These are phyloP conservation scores for Maconellicoccus hirsutus DNA, from an alignment of 1,140 invertebrate genomes.

Conservation along the genomic window DNA sequence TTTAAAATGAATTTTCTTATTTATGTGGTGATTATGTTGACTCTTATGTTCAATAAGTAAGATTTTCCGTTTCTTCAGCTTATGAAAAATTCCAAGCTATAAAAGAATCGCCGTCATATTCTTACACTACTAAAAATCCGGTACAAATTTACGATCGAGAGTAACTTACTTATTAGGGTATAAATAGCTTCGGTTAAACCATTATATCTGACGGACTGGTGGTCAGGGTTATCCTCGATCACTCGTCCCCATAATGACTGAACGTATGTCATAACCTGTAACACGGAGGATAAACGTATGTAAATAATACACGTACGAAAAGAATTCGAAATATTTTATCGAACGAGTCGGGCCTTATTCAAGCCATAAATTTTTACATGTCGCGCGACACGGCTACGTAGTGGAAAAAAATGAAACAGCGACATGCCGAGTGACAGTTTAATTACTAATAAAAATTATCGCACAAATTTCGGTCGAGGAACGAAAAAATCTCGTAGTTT, in stretches of 20 bases:
- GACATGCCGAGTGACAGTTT: not conserved
- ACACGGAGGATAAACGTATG: not conserved
- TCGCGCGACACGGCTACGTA: too few relatives aligned
- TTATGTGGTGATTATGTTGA: too few relatives aligned
- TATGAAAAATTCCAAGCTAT: too few relatives aligned
- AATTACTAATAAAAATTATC: not conserved
- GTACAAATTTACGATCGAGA: too few relatives aligned
- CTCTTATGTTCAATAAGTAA: too few relatives aligned
- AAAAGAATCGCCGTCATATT: too few relatives aligned
- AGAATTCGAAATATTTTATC: not conserved
- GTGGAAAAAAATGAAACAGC: not conserved
- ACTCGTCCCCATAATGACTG: constrained; percentile 24
- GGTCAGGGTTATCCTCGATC: not conserved
- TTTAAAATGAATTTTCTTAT: too few relatives aligned
- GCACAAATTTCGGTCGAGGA: not conserved
- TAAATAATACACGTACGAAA: not conserved
- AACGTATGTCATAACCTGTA: constrained; percentile 24
- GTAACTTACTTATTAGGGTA: constrained; percentile 21
- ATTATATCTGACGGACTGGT: not conserved
- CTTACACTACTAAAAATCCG: too few relatives aligned
- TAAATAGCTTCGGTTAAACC: constrained; percentile 22
- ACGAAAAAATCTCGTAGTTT: too few relatives aligned
- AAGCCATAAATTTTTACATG: too few relatives aligned
- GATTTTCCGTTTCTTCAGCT: too few relatives aligned
- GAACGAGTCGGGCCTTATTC: not conserved